Conservation (phyloP, 2,797 vertebrate species). For the Scolopax bukidnonensis region DNA sequence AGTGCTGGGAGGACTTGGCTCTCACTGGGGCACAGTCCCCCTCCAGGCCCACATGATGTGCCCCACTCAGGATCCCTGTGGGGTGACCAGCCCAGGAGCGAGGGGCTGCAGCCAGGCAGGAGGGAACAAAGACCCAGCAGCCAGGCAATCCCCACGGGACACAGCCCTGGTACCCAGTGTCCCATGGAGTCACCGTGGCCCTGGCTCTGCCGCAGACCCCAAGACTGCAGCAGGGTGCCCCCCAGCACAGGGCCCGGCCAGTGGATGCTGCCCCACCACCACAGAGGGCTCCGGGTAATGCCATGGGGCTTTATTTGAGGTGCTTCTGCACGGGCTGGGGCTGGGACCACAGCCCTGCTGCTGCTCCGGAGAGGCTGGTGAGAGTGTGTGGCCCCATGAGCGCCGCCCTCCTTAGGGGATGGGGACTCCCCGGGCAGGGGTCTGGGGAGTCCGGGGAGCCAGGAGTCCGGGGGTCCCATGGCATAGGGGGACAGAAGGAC, state of each 20-base stretch:
- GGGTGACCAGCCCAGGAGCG: not conserved
- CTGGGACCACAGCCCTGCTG: not conserved
- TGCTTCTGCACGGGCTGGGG: not conserved
- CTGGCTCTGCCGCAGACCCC: not conserved
- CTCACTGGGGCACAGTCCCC: not conserved
- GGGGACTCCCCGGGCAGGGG: not conserved
- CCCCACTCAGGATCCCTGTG: too few species aligned
- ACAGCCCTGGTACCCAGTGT: rapidly evolving
- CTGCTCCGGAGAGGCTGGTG: slow-evolving; percentile 52
- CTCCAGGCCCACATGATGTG: rapidly evolving
- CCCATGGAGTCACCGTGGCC: rapidly evolving
- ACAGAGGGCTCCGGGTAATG: not conserved
- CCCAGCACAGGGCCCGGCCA: rapidly evolving
- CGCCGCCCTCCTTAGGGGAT: not conserved
- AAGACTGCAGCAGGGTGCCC: rapidly evolving
- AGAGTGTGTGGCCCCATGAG: not conserved
- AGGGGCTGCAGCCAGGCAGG: not conserved
- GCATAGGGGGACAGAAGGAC: not conserved
- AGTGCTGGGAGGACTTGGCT: not conserved
- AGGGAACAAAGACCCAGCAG: rapidly evolving
- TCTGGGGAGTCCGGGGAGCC: not conserved
- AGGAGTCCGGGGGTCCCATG: not conserved
- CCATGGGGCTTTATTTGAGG: slow-evolving; percentile 63
- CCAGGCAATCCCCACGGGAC: not conserved
- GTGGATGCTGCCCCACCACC: not conserved